Evolutionary conservation across 2,797 vertebrate species (phyloP).

Genomic region (Brachymystax lenok): DNA sequence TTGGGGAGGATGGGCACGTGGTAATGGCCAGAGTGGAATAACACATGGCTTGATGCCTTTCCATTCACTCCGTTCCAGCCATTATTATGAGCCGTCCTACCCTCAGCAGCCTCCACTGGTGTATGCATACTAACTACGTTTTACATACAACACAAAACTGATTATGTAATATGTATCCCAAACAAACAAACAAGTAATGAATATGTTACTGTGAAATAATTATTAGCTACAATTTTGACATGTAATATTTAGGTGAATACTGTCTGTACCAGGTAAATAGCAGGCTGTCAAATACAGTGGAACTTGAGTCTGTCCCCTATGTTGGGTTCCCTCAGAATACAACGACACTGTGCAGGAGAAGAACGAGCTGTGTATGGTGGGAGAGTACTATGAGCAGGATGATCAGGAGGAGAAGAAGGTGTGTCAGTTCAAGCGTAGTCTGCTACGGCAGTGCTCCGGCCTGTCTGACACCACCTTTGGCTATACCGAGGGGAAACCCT

Average conservation of each 20-base stretch:
- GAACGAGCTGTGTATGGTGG: conserved; percentile 75
- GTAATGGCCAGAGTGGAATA: no score
- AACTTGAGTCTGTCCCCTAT: not conserved
- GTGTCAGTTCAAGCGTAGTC: conserved; percentile 82
- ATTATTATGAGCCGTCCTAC: no score
- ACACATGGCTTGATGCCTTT: no score
- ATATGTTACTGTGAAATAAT: no score
- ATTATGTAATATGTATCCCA: not conserved
- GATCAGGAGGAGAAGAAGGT: conserved; percentile 68
- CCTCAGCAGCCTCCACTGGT: no score
- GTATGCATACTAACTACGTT: not conserved
- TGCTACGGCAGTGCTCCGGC: conserved; percentile 83
- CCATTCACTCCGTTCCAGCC: no score
- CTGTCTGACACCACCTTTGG: conserved; percentile 80
- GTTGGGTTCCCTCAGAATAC: conserved; percentile 72
- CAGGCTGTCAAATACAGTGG: no score
- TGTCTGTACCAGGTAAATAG: no score
- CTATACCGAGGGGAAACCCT: conserved; percentile 83
- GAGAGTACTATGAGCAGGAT: conserved; percentile 77
- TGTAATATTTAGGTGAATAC: no score
- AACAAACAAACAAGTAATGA: no score
- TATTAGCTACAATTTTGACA: no score
- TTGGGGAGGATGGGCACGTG: no score
- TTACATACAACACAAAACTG: not conserved
- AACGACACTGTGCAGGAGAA: conserved; percentile 80